Evolutionary conservation across 1,140 invertebrate species (phyloP), one percentile per base, ranked within the genome.

Genomic region (Lerema accius): DNA sequence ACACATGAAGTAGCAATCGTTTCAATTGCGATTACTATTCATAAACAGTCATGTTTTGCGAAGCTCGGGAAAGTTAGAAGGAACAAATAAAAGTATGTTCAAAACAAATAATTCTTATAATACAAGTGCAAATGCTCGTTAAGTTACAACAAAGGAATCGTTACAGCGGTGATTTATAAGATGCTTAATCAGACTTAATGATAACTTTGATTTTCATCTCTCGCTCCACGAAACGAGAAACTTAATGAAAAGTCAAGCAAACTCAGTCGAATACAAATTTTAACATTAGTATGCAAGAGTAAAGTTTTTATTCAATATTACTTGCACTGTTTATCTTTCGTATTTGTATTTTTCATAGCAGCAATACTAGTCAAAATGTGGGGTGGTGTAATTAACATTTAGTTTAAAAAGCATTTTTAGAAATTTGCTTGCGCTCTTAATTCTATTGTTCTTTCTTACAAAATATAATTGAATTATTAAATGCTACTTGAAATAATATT

Each of bases 261-360:
- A 86, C 81, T 86, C 78, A 78, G 75, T 72, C 79, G 82, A 89
- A 85, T 89, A 86, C 81, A 84, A 88, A 88, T 86, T 86, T 82
- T 71, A 84, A 67, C 80, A 86, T 89, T 89, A 86, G 85, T 87
- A 88, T 89, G 84, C 82, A 86, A 86, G 82, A 86, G 74, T 72
- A 82, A 87, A 86, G 84, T 86, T 86, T 84, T 82, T 82, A 89
- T 89, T 89, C 78, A 82, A 89, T 89, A 86, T 82, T 81, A 80
- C 84, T 85, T 82, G 81, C 80, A 82, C 59, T 80, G 82, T 77
- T 85, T 82, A 85, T 81, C 76, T 79, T 80, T 63, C 61, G 72
- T 32, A 9, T 82, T 86, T 85, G 73, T 88, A 71, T 86, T 82
- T 76, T 78, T 78, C 72, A 65, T 69, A 84, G 81, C 79, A 86